Evolutionary conservation across 2,888 invertebrate genomes (phyloP), one percentile per base, ranked within the genome.

Genomic region (Stegophylla sp.): DNA sequence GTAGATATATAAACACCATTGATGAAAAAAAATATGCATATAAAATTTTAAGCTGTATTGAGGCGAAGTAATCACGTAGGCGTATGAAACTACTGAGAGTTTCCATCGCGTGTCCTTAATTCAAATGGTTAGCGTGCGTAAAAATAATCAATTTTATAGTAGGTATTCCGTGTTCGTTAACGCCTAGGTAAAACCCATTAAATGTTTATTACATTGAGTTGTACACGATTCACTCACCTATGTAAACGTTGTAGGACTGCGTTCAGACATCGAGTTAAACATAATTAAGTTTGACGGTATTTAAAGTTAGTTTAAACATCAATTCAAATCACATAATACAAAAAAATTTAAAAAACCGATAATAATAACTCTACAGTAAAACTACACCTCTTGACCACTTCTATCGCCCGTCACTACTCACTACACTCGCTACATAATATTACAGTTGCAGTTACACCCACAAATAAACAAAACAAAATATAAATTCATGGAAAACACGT

Each of bases 381-480:
- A 56, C 41, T 43, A 56, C 43, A 23, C 28, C 48, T 10, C 45
- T 73, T 45, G 61, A 23, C 41, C 34, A 12, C 72, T 45, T 43
- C 12, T 5, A 48, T 26, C 26, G 23, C 4, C n/a, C 13, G 43
- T 67, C 69, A 77, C 48, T 71, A 41, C 48, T 5, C 7, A 34
- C 34, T 34, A 34, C 7, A 34, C 7, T 34, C 3, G 34, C 7
- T 7, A 34, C 34, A 34, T 34, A 34, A 3, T 3, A 7, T 34
- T 61, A 61, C 51, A 48, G 61, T 71, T 61, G 12, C 61, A 77
- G 79, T 69, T 79, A 79, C 79, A 79, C 79, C 79, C 79, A 79
- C 69, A 69, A 79, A 79, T 79, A 79, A 79, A 79, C 79, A 79
- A 79, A 79, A 79, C 79, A 61, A 17, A 61, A 34, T 34, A 34